Percentiles rank a stretch among this genome's conserved stretches.
These are phyloP conservation scores for Sebastes reedi DNA, from an alignment of 2,797 vertebrate genomes.

Conservation along the genomic window DNA sequence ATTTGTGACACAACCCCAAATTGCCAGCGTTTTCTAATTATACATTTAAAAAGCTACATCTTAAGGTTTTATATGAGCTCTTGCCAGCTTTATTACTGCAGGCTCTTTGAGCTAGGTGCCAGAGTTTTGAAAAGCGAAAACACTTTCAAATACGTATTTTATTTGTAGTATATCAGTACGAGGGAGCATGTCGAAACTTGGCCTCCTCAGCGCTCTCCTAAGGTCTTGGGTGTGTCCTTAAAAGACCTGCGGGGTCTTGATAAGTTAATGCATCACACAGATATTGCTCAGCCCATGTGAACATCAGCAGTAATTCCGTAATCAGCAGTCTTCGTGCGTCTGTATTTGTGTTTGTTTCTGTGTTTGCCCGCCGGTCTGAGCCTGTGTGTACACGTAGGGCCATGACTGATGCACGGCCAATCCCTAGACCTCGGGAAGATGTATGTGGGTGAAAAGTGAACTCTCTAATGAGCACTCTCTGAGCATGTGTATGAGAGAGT, in stretches of 20 bases:
- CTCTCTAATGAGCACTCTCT: slow-evolving; percentile 52
- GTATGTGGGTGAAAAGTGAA: slow-evolving; percentile 63
- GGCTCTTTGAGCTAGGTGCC: slow-evolving; percentile 45
- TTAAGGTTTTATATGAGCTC: slow-evolving; percentile 27
- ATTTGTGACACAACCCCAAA: slow-evolving; percentile 8
- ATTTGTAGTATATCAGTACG: slow-evolving; percentile 15
- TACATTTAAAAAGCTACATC: slow-evolving; percentile 37
- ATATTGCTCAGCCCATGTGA: slow-evolving; percentile 21
- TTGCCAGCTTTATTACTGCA: slow-evolving; percentile 44
- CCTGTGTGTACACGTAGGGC: slow-evolving; percentile 61
- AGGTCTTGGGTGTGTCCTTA: slow-evolving; percentile 9
- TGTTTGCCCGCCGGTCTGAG: slow-evolving; percentile 49
- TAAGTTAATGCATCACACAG: slow-evolving; percentile 14
- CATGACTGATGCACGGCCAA: slow-evolving; percentile 57
- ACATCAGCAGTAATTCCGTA: slow-evolving; percentile 41
- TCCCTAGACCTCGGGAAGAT: slow-evolving; percentile 43
- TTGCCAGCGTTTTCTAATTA: slow-evolving; percentile 24
- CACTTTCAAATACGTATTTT: slow-evolving; percentile 29
- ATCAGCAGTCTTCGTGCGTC: slow-evolving; percentile 27
- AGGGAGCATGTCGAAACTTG: not conserved
- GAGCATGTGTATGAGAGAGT: slow-evolving; percentile 31
- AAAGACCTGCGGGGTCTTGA: slow-evolving; percentile 5
- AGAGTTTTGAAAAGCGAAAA: slow-evolving; percentile 31
- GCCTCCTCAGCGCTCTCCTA: not conserved
- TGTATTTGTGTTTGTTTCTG: slow-evolving; percentile 49